Evolutionary conservation across 1,140 invertebrate genomes (phyloP), one percentile per base, ranked within the genome.

Genomic region (Luehdorfia chinensis): DNA sequence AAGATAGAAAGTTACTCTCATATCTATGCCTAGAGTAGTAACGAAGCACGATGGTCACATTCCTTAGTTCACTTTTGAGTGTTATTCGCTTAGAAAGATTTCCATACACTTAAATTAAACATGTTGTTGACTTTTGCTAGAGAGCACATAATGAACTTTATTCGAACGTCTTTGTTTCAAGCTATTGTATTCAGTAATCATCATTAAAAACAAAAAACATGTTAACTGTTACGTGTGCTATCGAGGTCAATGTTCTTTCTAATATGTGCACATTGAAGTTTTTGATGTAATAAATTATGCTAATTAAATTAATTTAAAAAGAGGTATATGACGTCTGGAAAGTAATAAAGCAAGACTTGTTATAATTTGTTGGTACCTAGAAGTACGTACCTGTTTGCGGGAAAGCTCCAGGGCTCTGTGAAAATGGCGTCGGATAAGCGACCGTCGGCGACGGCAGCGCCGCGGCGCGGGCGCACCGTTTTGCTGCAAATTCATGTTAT

Each of bases 1-100:
- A 55, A 71, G 64, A 66, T 65, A n/a, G n/a, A n/a, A n/a, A n/a
- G n/a, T n/a, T n/a, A n/a, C n/a, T n/a, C n/a, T n/a, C n/a, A n/a
- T n/a, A n/a, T n/a, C n/a, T n/a, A n/a, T n/a, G n/a, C n/a, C n/a
- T n/a, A n/a, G n/a, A n/a, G n/a, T n/a, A n/a, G 84, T 87, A 87
- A 85, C 79, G 70, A 84, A 87, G 86, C 81, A 86, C 81, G 86
- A 85, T 76, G 77, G 75, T 69, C 78, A 76, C 79, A 84, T 86
- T 86, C 79, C 70, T 72, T 8, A 55, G 61, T 64, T 66, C 71
- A 66, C 59, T 61, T 72, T 75, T 79, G 74, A 68, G 75, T 86
- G 83, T 86, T 84, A 78, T 73, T 73, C 53, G 48, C 51, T 55
- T 9, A 5, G 2, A 25, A 15, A 9, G 4, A 28, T 43, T 43